Conservation (phyloP, 2,797 vertebrate genomes). For the Sarcoramphus papa region DNA sequence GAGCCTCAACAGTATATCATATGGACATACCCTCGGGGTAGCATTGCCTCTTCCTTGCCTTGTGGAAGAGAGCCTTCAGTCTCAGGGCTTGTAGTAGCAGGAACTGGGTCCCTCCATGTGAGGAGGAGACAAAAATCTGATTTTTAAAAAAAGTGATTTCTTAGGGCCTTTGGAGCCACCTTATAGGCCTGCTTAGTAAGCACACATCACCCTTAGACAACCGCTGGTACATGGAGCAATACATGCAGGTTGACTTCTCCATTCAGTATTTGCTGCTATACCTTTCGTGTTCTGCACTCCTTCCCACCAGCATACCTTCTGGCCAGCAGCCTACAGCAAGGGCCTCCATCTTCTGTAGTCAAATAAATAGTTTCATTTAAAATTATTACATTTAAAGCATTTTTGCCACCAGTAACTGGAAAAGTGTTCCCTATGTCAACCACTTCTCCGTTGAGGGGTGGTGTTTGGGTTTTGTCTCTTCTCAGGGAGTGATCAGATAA, state of each 20-base stretch:
- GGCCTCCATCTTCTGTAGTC: not conserved
- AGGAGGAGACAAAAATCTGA: not conserved
- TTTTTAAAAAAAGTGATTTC: not conserved
- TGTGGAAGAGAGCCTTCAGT: not conserved
- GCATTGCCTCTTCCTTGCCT: not conserved
- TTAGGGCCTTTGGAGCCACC: not conserved
- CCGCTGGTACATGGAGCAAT: fast-evolving
- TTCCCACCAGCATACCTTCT: not conserved
- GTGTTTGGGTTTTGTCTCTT: not conserved
- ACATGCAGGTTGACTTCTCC: not conserved
- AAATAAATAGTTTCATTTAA: not conserved
- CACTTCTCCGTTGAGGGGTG: not conserved
- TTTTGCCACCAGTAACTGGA: not conserved
- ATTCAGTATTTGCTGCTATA: not conserved
- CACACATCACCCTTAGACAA: not conserved
- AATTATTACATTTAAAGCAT: not conserved
- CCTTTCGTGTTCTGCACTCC: not conserved
- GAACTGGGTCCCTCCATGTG: not conserved
- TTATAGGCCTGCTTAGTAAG: not conserved
- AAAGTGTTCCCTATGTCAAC: not conserved
- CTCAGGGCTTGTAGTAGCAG: not conserved
- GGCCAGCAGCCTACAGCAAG: not conserved
- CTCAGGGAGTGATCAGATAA: not conserved
- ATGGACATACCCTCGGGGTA: not conserved
- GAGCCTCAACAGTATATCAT: not conserved